These are phyloP conservation scores for Peromyscus nudipes DNA, from an alignment of 2,797 vertebrate species.

Conservation along the genomic window DNA sequence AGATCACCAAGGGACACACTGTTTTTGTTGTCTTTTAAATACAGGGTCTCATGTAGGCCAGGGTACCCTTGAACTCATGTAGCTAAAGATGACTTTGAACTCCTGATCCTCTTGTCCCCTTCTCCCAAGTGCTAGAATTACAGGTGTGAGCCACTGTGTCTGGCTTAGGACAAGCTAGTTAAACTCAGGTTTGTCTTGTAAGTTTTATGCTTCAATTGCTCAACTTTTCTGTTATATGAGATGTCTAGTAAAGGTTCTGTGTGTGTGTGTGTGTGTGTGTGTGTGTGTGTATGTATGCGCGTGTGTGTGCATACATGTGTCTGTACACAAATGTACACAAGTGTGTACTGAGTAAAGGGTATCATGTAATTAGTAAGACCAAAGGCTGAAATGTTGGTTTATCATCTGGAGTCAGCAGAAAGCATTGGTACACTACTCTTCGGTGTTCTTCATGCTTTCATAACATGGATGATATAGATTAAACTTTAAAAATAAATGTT, in stretches of 20 bases:
- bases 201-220: not conserved
- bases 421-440: not conserved
- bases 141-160: not conserved
- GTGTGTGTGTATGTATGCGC: no score
- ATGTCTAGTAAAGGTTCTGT: not conserved
- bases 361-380: not conserved
- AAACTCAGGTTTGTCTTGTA: constrained; percentile 46
- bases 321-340: no score
- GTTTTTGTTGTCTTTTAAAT: not conserved
- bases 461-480: not conserved
- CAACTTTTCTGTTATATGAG: not conserved
- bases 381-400: constrained; percentile 42
- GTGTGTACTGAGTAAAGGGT: not conserved
- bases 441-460: not conserved
- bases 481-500: constrained; percentile 24
- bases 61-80: not conserved
- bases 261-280: not conserved
- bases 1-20: not conserved
- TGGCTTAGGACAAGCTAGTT: not conserved
- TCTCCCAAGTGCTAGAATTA: not conserved
- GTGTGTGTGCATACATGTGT: not conserved
- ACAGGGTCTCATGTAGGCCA: not conserved
- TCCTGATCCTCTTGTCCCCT: not conserved
- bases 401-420: constrained; percentile 15
- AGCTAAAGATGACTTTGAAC: not conserved